phyloP scores from a whole-genome alignment of 2,888 invertebrate genomes.

The Andricus curvator region DNA sequence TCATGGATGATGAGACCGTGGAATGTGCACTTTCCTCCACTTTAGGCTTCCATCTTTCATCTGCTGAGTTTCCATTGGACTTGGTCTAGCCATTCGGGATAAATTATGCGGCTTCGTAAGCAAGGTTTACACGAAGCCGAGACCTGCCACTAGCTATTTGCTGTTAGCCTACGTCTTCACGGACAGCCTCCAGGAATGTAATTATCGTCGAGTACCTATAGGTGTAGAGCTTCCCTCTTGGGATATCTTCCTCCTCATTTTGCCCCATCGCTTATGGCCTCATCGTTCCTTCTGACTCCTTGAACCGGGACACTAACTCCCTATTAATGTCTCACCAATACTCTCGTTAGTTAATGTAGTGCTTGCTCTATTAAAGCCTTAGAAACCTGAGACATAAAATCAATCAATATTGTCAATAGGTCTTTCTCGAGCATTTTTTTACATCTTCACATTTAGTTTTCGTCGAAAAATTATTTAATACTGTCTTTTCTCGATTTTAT shows the following conservation, averaged over 20 bases:
- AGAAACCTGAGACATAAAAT: constrained; percentile 21
- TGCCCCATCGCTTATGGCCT: constrained; percentile 52
- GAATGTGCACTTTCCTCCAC: constrained; percentile 21
- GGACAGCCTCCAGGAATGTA: constrained; percentile 65
- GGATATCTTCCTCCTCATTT: constrained; percentile 49
- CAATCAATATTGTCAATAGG: constrained; percentile 23
- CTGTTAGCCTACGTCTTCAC: constrained; percentile 49
- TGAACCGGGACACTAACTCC: constrained; percentile 47
- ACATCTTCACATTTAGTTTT: neutral
- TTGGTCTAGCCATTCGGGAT: constrained; percentile 20
- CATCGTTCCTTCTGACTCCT: constrained; percentile 51
- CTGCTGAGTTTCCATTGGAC: constrained; percentile 4
- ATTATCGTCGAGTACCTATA: constrained; percentile 62
- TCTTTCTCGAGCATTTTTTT: neutral
- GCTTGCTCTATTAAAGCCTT: constrained; percentile 43
- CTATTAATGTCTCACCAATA: constrained; percentile 54
- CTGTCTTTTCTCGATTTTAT: no score
- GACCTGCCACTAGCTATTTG: constrained; percentile 53
- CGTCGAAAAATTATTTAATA: neutral
- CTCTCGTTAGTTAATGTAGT: constrained; percentile 59
- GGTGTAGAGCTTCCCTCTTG: constrained; percentile 44
- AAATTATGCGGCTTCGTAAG: constrained; percentile 36
- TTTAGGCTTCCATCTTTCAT: constrained; percentile 31
- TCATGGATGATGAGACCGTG: neutral
- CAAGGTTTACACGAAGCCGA: constrained; percentile 27